Base-by-base conservation (phyloP, 2,888 invertebrate species). In the Drosophila leonis region DNA sequence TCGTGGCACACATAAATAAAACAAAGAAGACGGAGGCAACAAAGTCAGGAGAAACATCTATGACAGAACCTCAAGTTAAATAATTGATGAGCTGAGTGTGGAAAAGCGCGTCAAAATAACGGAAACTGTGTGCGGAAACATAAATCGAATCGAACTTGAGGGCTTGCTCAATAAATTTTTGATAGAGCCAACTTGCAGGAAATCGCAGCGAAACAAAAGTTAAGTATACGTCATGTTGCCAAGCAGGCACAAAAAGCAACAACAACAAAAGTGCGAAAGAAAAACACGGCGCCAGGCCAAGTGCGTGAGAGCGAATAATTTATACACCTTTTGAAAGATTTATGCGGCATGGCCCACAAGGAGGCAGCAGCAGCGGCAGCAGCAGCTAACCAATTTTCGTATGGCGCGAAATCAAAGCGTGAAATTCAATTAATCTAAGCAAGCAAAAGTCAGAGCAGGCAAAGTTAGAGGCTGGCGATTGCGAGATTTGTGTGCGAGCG, bases 341-440 rank as follows among this genome's bases (percentile, higher is more conserved):
- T 90, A 86, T 80, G 83, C 65, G 72, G 59, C 71, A 55, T 66
- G 57, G 80, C 63, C 75, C 72, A 41, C 72, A 64, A 57, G 59
- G 52, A 64, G 75, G 73, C 75, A 39, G 35, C 52, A 54, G 35
- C 15, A 15, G 31, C 7, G 3, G 7, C 31, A 20, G 51, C 52
- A 13, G 8, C 35, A 46, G 52, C 70, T 66, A 68, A 81, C 66
- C 83, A 78, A 81, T 75, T 73, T 69, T 51, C 60, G 20, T 59
- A 64, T 66, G 54, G 67, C 82, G 68, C 68, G 70, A 90, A 90
- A 88, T 86, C 90, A 86, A 90, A 86, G 88, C 89, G 83, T 86
- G 83, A 90, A 88, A 90, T 86, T 90, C 84, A 86, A 86, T 90
- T 88, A 86, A 88, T 86, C 84, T 88, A 80, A 78, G 72, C 79